Percentiles rank a stretch among this genome's conserved stretches.
Evolutionary conservation across 2,113 vertebrate genomes (phyloP).

Genomic region (Zingel zingel): DNA sequence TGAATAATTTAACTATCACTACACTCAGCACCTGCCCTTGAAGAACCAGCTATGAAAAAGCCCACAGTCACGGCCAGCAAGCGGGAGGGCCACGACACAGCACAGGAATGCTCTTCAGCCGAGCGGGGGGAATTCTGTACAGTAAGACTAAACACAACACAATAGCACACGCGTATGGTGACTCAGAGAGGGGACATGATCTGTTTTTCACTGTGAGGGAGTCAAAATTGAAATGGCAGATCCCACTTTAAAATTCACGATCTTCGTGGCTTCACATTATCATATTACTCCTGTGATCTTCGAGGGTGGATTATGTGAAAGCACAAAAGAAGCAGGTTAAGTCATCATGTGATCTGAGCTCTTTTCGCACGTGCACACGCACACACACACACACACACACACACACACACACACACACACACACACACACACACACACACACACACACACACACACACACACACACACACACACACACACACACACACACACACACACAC

Average conservation of each 20-base stretch:
- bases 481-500: conserved; percentile 7
- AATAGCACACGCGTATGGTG: conserved; percentile 44
- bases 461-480: not conserved
- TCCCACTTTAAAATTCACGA: conserved; percentile 16
- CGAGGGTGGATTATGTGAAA: not conserved
- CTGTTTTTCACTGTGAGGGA: conserved; percentile 57
- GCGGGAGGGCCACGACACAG: conserved; percentile 52
- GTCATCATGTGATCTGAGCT: not conserved
- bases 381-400: conserved; percentile 8
- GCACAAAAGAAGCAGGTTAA: not conserved
- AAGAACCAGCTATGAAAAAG: conserved; percentile 53
- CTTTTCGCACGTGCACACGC: not conserved
- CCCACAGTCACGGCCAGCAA: conserved; percentile 43
- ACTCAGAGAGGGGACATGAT: conserved; percentile 47
- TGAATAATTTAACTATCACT: conserved; percentile 60
- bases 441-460: not conserved
- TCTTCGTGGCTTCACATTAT: conserved; percentile 9
- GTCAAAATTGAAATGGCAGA: conserved; percentile 36
- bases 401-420: not conserved
- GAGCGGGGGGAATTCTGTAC: conserved; percentile 50
- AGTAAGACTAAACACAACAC: conserved; percentile 63
- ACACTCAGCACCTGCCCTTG: conserved; percentile 70
- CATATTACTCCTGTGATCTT: conserved; percentile 13
- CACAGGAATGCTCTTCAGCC: conserved; percentile 77
- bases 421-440: conserved; percentile 8